A percentile compares a stretch with the other conserved stretches of the same genome.
phyloP scores from a whole-genome alignment of 2,888 invertebrate species.

The Argyresthia albistria region DNA sequence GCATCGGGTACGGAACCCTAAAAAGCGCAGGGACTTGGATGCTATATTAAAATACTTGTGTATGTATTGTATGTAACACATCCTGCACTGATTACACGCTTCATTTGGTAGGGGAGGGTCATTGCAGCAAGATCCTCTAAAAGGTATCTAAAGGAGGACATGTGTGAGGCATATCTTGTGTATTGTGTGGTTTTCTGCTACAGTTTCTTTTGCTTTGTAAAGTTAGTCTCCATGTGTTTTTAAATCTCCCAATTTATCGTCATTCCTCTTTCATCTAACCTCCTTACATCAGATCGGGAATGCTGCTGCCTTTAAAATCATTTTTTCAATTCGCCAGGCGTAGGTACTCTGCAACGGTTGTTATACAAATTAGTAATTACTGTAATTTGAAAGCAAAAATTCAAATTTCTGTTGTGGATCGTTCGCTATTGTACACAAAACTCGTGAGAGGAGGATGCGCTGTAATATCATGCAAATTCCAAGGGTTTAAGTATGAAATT shows the following conservation, averaged over 20 bases:
- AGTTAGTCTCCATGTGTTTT: no score
- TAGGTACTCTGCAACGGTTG: slow-evolving; percentile 14
- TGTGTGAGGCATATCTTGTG: not conserved
- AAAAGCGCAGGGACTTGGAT: slow-evolving; percentile 35
- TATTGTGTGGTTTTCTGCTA: no score
- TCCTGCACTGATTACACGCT: slow-evolving; percentile 41
- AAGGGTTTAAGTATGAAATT: slow-evolving; percentile 50
- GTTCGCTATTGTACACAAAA: slow-evolving; percentile 41
- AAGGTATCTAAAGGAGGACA: not conserved
- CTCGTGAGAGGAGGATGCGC: slow-evolving; percentile 35
- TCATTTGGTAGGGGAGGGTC: slow-evolving; percentile 38
- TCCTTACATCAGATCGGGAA: no score
- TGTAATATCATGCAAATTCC: slow-evolving; percentile 62
- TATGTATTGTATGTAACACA: slow-evolving; percentile 27
- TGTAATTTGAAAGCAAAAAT: slow-evolving; percentile 29
- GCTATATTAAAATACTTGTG: slow-evolving; percentile 15
- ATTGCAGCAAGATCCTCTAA: slow-evolving; percentile 1
- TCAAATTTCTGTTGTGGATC: slow-evolving; percentile 42
- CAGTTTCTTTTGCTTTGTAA: no score
- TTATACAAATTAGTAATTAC: slow-evolving; percentile 34
- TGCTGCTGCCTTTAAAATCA: no score
- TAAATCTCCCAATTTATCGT: no score
- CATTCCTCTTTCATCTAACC: no score
- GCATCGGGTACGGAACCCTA: no score
- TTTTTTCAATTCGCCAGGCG: not conserved